These are phyloP conservation scores for Thoracochromis brauschi DNA, from an alignment of 2,113 vertebrate genomes.

Conservation along the genomic window DNA sequence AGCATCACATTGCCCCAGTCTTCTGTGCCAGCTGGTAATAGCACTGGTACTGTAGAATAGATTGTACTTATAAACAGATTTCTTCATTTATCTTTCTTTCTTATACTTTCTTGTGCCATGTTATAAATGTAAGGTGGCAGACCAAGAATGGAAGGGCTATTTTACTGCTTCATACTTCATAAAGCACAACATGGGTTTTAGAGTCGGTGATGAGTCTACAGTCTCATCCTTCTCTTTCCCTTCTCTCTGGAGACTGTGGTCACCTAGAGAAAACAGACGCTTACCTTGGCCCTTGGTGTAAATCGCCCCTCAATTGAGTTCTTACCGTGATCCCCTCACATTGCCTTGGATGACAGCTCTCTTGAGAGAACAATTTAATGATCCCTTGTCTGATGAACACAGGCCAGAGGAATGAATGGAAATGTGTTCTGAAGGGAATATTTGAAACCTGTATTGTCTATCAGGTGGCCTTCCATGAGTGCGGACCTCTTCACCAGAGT, in stretches of 20 bases:
- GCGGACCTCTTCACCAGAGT: constrained; percentile 35
- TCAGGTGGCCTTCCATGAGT: constrained; percentile 21
- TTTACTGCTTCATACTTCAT: neutral
- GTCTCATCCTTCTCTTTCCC: neutral
- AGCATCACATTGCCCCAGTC: neutral
- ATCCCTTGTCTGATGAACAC: constrained; percentile 37
- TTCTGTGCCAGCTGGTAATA: neutral
- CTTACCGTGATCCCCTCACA: constrained; percentile 5
- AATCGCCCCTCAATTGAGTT: constrained; percentile 37
- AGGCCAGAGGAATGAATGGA: constrained; percentile 4
- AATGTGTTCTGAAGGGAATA: constrained; percentile 15
- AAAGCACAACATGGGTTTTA: constrained; percentile 2
- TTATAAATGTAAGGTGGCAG: neutral
- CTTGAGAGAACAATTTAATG: constrained; percentile 45
- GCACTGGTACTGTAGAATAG: neutral
- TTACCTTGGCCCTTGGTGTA: constrained; percentile 25
- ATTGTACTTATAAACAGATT: neutral
- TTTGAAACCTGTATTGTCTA: constrained; percentile 26
- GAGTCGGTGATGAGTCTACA: constrained; percentile 8
- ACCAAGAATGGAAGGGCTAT: neutral
- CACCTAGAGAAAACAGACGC: constrained; percentile 22
- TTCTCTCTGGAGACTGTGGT: constrained; percentile 11
- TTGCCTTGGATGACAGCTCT: constrained; percentile 24
- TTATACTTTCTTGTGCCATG: neutral
- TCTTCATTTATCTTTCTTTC: neutral